These are phyloP conservation scores for Fratercula arctica DNA, from an alignment of 2,797 vertebrate genomes.

Conservation along the genomic window DNA sequence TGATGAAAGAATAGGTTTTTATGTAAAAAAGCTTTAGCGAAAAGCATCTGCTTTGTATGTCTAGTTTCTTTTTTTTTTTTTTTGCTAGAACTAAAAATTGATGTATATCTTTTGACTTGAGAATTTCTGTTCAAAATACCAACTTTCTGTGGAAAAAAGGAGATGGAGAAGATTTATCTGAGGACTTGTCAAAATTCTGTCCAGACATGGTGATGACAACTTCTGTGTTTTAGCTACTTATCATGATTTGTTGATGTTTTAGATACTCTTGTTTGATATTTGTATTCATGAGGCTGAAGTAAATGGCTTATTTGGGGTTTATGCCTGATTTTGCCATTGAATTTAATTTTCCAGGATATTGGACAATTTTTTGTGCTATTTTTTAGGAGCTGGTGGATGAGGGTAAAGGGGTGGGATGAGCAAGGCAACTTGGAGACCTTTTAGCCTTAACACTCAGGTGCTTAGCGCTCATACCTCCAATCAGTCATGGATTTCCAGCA, in stretches of 20 bases:
- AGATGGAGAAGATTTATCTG: slow-evolving; percentile 56
- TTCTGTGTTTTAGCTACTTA: slow-evolving; percentile 68
- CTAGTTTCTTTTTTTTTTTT: not conserved
- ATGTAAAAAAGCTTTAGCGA: not conserved
- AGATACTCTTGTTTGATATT: slow-evolving; percentile 63
- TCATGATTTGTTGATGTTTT: slow-evolving; percentile 66
- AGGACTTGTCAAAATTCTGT: slow-evolving; percentile 70
- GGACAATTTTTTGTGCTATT: not conserved
- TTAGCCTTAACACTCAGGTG: not conserved
- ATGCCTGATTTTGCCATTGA: slow-evolving; percentile 1
- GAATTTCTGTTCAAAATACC: slow-evolving; percentile 67
- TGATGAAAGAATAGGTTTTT: not conserved
- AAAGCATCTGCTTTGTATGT: slow-evolving; percentile 53
- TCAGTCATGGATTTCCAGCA: not conserved
- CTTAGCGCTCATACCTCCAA: not conserved
- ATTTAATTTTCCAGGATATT: not conserved
- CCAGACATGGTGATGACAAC: slow-evolving; percentile 71
- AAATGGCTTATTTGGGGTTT: slow-evolving; percentile 39
- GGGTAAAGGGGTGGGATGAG: not conserved
- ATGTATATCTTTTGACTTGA: slow-evolving; percentile 55
- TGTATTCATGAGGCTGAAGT: slow-evolving; percentile 53
- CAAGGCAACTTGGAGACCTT: not conserved
- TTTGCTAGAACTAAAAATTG: slow-evolving; percentile 61
- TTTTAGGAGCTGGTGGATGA: not conserved
- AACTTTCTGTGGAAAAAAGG: slow-evolving; percentile 37